Base-by-base conservation (phyloP, 2,113 vertebrate genomes). In the Mastomys coucha region DNA sequence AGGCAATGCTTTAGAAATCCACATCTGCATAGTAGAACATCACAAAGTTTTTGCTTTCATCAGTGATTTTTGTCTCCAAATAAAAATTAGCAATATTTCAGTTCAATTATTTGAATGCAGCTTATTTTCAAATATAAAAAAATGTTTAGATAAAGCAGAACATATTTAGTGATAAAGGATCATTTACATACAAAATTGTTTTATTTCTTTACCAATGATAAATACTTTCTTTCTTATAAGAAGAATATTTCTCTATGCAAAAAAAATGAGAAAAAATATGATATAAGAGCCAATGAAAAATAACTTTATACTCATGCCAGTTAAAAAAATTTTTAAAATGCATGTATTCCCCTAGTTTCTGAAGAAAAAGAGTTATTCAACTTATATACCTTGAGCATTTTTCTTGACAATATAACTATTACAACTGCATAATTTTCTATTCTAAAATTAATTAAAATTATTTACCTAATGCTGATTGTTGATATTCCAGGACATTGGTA, bases 121-220 rank as follows among this genome's bases (percentile, higher is more conserved):
- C 94, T 94, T 91, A 69, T 6, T 69, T 93, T 91, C 60, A 81
- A 91, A 89, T 36, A 82, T 42, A n/a, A n/a, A 89, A 94, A 96
- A 31, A n/a, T 84, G 81, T 70, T 20, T 82, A 86, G 17, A 80
- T 75, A 72, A 70, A 92, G 13, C 5, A 70, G 22, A 56, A 63
- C 19, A 2, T 33, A 31, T 36, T 91, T 92, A 87, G 56, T 70
- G 45, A 2, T 89, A 90, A 86, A 73, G 1, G 58, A 89, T 84
- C 56, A 10, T 67, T 86, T 36, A 86, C 56, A 91, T 5, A 69
- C 22, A 77, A 82, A 87, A 73, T 11, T 26, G 77, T 17, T 78
- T 36, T 26, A 88, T 91, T 56, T 91, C 81, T 70, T 92, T 22
- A 69, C 11, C 11, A 76, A 82, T 81, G 45, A 91, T 86, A 13